Evolutionary conservation across 2,113 vertebrate genomes (phyloP).

Genomic region (Felis chaus): DNA sequence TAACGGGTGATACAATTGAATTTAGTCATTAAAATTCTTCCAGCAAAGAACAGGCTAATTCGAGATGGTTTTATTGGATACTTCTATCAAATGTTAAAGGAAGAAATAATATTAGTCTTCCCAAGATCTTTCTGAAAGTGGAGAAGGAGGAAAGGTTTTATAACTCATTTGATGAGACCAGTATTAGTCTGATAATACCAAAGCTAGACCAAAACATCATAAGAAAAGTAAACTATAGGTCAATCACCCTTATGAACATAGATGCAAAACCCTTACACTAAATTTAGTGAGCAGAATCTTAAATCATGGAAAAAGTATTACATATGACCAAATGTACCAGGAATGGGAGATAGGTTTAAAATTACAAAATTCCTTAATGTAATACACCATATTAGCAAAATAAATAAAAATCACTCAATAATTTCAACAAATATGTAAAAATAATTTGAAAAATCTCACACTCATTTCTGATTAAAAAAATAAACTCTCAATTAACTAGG

Average conservation of each 20-base stretch:
- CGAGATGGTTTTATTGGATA: background rate
- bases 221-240: background rate
- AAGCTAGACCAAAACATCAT: background rate
- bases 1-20: background rate
- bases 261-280: background rate
- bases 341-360: background rate
- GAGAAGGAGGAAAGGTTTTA: background rate
- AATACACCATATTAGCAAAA: background rate
- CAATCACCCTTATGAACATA: background rate
- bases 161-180: background rate
- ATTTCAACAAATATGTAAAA: background rate
- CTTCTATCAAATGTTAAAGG: background rate
- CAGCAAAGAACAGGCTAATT: background rate
- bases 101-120: background rate
- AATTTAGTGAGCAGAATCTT: background rate
- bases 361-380: background rate
- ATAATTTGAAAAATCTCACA: background rate
- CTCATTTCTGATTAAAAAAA: background rate
- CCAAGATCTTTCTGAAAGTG: background rate
- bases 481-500: background rate
- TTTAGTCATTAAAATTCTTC: background rate
- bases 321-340: background rate
- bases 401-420: background rate
- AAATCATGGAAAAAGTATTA: background rate
- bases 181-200: background rate